phyloP scores from a whole-genome alignment of 1,140 invertebrate species.

The Drosophila biarmipes region DNA sequence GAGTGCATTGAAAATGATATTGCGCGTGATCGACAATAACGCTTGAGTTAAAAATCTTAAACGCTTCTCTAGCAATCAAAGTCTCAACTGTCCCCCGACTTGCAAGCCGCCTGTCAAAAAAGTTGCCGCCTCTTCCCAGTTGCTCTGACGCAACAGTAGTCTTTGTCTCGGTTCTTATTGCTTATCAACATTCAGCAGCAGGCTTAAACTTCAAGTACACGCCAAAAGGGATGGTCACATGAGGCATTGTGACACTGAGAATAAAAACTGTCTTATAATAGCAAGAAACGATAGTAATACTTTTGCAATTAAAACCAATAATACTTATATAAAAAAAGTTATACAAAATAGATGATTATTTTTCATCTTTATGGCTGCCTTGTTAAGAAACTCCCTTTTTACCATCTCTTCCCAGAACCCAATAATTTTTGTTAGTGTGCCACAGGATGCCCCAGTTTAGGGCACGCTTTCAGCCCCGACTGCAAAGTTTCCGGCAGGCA shows the following conservation, averaged over 20 bases:
- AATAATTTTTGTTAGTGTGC: neutral
- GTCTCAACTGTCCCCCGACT: neutral
- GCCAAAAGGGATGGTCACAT: constrained; percentile 10
- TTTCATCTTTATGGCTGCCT: too few relatives aligned
- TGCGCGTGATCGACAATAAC: too few relatives aligned
- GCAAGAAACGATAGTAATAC: neutral
- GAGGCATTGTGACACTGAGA: constrained; percentile 2
- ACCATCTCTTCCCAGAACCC: neutral
- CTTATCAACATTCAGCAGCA: constrained; percentile 49
- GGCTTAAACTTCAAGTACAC: constrained; percentile 12
- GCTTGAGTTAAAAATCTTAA: constrained; percentile 9
- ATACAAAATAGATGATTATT: too few relatives aligned
- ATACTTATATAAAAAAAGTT: neutral
- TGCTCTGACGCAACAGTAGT: constrained; percentile 24
- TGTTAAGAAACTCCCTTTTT: neutral
- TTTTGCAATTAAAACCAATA: neutral
- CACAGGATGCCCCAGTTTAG: neutral
- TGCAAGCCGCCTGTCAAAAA: constrained; percentile 29
- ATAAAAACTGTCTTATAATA: neutral
- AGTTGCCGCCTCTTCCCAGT: constrained; percentile 42
- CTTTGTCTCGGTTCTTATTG: constrained; percentile 25
- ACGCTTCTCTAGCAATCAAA: constrained; percentile 8
- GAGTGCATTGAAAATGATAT: too few relatives aligned
- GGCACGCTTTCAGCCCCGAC: constrained; percentile 12
- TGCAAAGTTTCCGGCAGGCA: constrained; percentile 28